These are phyloP conservation scores for Cantharis rustica DNA, from an alignment of 2,888 invertebrate species.

Conservation along the genomic window DNA sequence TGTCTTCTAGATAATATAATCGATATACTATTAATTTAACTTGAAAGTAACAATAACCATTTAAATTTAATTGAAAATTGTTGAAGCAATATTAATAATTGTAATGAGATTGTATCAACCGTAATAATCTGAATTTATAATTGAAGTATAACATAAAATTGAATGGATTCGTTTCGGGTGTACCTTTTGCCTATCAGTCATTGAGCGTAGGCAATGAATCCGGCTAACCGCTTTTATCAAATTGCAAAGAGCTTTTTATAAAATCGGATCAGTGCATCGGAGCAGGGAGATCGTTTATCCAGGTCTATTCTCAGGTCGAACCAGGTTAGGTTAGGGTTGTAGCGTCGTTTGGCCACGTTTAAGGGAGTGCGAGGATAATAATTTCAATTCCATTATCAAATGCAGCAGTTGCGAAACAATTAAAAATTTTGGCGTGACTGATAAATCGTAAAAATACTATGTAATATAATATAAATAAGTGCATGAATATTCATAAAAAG, in stretches of 20 bases:
- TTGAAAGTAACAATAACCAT: background rate
- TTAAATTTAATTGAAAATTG: conserved; percentile 34
- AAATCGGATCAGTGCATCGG: conserved; percentile 53
- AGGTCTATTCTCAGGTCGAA: conserved; percentile 40
- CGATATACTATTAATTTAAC: background rate
- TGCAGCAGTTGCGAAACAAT: background rate
- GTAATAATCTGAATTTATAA: conserved; percentile 25
- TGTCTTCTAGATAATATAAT: background rate
- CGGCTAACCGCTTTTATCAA: conserved; percentile 54
- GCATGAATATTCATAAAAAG: background rate
- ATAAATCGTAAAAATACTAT: background rate
- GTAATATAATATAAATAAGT: background rate
- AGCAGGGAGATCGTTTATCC: conserved; percentile 50
- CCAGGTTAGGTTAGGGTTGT: conserved; percentile 35
- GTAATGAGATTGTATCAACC: conserved; percentile 18
- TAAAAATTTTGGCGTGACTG: background rate
- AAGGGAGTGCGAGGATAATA: conserved; percentile 36
- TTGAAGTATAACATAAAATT: conserved; percentile 43
- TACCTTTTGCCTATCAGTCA: conserved; percentile 45
- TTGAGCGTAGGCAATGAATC: conserved; percentile 47
- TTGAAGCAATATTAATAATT: conserved; percentile 4
- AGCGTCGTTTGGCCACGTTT: conserved; percentile 24
- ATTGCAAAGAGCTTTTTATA: conserved; percentile 54
- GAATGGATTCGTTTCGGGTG: conserved; percentile 37
- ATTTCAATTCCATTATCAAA: conserved; percentile 38